Base-by-base conservation (phyloP, 2,113 vertebrate genomes). In the Lutjanus erythropterus region DNA sequence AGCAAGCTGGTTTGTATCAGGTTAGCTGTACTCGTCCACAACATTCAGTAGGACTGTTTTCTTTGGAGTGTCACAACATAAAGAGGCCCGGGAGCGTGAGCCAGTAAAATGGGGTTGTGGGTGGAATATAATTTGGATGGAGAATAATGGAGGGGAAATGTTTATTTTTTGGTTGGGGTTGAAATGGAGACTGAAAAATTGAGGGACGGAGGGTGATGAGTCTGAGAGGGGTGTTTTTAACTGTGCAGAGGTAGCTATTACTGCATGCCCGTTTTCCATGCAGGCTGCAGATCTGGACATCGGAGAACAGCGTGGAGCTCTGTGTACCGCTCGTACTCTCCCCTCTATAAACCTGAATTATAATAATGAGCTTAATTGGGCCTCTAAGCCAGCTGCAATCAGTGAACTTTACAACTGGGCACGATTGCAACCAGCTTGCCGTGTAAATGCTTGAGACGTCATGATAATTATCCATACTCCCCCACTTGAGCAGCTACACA, bases 391-490 rank as follows among this genome's bases (percentile, higher is more conserved):
- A 80, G 84, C 77, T 90, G 92, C 84, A 93, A 93, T 92, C 89
- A 92, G 90, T 62, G 62, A 91, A 91, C 93, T 92, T 94, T 89
- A 92, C 88, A 87, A 86, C 86, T 80, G 62, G 76, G 68, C 76
- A 87, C 87, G 86, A 93, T 93, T 93, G 90, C 92, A 91, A 90
- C 86, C 92, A 94, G 91, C 91, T 89, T 93, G 83, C 71, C 10
- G 35, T 69, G 49, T 87, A 84, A 93, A 84, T 73, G 59, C 73
- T 77, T 35, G 27, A 75, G 61, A 87, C 29, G 42, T 83, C 75
- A 78, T 12, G 11, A 70, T 77, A 83, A 85, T 84, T 83, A 76
- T 75, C 37, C 64, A 19, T 41, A 23, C 64, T 44, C 44, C 41
- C 21, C 62, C 33, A 27, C 79, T 80, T 81, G 29, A 78, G 58